Evolutionary conservation across 2,888 invertebrate species (phyloP).

Genomic region (Papilio demoleus): DNA sequence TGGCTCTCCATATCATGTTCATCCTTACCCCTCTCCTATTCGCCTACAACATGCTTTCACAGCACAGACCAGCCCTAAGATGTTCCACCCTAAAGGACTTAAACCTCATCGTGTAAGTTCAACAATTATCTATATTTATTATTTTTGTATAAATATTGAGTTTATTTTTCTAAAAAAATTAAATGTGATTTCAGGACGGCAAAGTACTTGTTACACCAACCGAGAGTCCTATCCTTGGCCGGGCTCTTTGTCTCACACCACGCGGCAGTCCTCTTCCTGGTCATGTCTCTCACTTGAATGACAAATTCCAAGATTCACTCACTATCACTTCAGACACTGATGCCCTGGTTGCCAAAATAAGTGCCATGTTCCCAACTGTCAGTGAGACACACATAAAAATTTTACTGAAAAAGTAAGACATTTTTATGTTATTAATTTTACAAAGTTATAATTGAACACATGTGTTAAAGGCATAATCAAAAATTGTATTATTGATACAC

Average conservation of each 20-base stretch:
- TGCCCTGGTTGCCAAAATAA: conserved; percentile 90
- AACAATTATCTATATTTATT: background rate
- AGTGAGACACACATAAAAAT: conserved; percentile 94
- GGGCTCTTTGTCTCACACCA: conserved; percentile 77
- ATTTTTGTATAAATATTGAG: background rate
- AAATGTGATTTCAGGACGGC: conserved; percentile 58
- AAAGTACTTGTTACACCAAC: conserved; percentile 69
- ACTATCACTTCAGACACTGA: conserved; percentile 87
- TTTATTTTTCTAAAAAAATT: conserved; percentile 15
- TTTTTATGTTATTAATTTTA: background rate
- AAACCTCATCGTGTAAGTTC: conserved; percentile 83
- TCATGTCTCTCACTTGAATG: conserved; percentile 76
- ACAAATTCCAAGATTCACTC: conserved; percentile 85
- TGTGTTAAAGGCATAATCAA: background rate
- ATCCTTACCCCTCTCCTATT: conserved; percentile 86
- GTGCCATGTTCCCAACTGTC: conserved; percentile 95
- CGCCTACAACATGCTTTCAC: conserved; percentile 87
- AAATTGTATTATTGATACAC: background rate
- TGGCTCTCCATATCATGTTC: conserved; percentile 89
- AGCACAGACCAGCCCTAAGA: conserved; percentile 78
- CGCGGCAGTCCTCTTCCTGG: conserved; percentile 79
- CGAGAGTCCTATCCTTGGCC: conserved; percentile 74
- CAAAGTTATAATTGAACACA: background rate
- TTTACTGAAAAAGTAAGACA: conserved; percentile 93
- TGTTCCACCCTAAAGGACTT: conserved; percentile 85